phyloP scores from a whole-genome alignment of 1,140 invertebrate species.

The Galleria mellonella region DNA sequence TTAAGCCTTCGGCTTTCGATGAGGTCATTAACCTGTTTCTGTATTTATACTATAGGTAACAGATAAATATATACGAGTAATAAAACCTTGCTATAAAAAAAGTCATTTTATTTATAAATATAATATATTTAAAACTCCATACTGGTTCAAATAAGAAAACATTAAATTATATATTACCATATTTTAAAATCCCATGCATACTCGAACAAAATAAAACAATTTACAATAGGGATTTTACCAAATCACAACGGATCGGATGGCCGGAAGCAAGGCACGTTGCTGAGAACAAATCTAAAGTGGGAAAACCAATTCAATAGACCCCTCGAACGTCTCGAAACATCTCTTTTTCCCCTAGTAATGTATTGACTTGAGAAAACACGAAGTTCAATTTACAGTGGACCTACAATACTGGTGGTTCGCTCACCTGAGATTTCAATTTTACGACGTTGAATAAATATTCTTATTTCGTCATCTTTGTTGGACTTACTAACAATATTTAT shows the following conservation, averaged over 20 bases:
- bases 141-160: too few species aligned
- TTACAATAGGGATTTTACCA: slow-evolving; percentile 33
- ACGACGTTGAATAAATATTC: slow-evolving; percentile 51
- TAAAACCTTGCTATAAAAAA: too few species aligned
- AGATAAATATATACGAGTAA: too few species aligned
- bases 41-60: too few species aligned
- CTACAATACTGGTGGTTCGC: slow-evolving; percentile 15
- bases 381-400: slow-evolving; percentile 25
- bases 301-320: slow-evolving; percentile 24
- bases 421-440: slow-evolving; percentile 64
- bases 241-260: slow-evolving; percentile 34
- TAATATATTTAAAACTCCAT: too few species aligned
- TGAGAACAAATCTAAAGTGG: slow-evolving; percentile 46
- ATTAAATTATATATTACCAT: too few species aligned
- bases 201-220: slow-evolving; percentile 13
- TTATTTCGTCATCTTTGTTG: slow-evolving; percentile 30
- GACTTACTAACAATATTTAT: slow-evolving; percentile 7
- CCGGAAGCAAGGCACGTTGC: slow-evolving; percentile 21
- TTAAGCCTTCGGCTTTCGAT: too few species aligned
- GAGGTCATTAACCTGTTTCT: too few species aligned
- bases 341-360: slow-evolving; percentile 1
- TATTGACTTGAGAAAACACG: slow-evolving; percentile 10
- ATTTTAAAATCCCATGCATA: background rate
- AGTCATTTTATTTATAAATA: too few species aligned
- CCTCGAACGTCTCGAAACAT: slow-evolving; percentile 12